Percentiles rank a stretch among this genome's conserved stretches.
Evolutionary conservation across 2,797 vertebrate genomes (phyloP).

Genomic region (Etheostoma nigrum): DNA sequence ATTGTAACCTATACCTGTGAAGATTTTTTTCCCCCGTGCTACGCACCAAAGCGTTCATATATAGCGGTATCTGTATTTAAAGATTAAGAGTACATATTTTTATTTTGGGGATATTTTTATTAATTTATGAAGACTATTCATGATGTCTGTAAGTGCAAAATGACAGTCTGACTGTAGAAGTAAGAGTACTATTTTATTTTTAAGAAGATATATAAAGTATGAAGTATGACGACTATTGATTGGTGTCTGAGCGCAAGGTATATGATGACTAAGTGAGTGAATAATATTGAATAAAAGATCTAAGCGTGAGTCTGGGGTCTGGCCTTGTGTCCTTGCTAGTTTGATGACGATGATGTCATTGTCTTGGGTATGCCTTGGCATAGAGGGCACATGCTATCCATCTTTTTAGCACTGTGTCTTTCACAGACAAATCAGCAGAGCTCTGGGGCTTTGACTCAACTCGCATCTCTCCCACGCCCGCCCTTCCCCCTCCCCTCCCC

Average conservation of each 20-base stretch:
- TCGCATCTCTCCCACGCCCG: slow-evolving; percentile 58
- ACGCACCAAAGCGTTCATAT: slow-evolving; percentile 67
- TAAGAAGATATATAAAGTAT: slow-evolving; percentile 55
- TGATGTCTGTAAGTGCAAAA: slow-evolving; percentile 31
- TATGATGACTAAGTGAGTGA: slow-evolving; percentile 65
- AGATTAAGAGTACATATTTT: slow-evolving; percentile 39
- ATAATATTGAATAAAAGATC: slow-evolving; percentile 74
- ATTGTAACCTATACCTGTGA: slow-evolving; percentile 47
- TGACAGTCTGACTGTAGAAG: slow-evolving; percentile 39
- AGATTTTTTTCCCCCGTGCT: slow-evolving; percentile 41
- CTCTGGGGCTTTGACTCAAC: slow-evolving; percentile 80
- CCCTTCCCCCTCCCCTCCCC: slow-evolving; percentile 27
- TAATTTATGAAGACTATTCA: slow-evolving; percentile 57
- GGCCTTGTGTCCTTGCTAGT: slow-evolving; percentile 68
- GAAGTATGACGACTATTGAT: slow-evolving; percentile 61
- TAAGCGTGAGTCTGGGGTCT: slow-evolving; percentile 50
- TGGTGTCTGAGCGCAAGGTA: slow-evolving; percentile 40
- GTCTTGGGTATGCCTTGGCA: slow-evolving; percentile 76
- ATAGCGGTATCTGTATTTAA: slow-evolving; percentile 55
- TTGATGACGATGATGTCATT: slow-evolving; percentile 70
- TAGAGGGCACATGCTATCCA: slow-evolving; percentile 65
- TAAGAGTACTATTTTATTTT: slow-evolving; percentile 43
- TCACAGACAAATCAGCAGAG: slow-evolving; percentile 69
- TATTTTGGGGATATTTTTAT: slow-evolving; percentile 49
- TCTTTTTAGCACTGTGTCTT: slow-evolving; percentile 76